Percentiles rank a stretch among this genome's conserved stretches.
These are phyloP conservation scores for Plutella xylostella DNA, from an alignment of 2,888 invertebrate genomes.

Conservation along the genomic window DNA sequence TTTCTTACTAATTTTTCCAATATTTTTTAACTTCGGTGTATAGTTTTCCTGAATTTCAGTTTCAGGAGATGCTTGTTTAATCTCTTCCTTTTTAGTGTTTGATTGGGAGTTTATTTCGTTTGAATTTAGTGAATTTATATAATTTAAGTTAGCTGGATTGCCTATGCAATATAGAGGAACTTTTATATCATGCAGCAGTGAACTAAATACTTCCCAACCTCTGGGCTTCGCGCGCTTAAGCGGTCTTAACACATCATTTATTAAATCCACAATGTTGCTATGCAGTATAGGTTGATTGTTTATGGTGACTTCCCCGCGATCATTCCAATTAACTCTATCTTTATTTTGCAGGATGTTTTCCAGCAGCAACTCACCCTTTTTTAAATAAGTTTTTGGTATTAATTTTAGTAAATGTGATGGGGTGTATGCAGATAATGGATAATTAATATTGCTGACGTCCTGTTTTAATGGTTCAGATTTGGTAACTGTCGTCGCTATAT, in stretches of 20 bases:
- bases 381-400: conserved; percentile 17
- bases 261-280: conserved; percentile 24
- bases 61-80: not conserved
- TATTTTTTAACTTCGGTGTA: not conserved
- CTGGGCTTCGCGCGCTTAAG: conserved; percentile 20
- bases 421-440: too few species aligned
- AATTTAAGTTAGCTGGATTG: conserved; percentile 18
- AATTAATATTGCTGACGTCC: too few species aligned
- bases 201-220: conserved; percentile 23
- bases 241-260: conserved; percentile 22
- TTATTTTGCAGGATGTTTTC: conserved; percentile 11
- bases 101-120: not conserved
- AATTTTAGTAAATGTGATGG: conserved; percentile 10
- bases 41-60: not conserved
- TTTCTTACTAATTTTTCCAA: conserved; percentile 15
- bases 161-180: conserved; percentile 21
- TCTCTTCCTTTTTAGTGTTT: too few species aligned
- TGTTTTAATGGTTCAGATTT: too few species aligned
- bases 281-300: conserved; percentile 17
- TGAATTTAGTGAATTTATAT: conserved; percentile 11
- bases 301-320: conserved; percentile 19
- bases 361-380: conserved; percentile 19
- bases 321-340: conserved; percentile 18
- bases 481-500: too few species aligned
- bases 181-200: conserved; percentile 18